phyloP scores from a whole-genome alignment of 2,113 vertebrate species.

The Oxyruncus cristatus region DNA sequence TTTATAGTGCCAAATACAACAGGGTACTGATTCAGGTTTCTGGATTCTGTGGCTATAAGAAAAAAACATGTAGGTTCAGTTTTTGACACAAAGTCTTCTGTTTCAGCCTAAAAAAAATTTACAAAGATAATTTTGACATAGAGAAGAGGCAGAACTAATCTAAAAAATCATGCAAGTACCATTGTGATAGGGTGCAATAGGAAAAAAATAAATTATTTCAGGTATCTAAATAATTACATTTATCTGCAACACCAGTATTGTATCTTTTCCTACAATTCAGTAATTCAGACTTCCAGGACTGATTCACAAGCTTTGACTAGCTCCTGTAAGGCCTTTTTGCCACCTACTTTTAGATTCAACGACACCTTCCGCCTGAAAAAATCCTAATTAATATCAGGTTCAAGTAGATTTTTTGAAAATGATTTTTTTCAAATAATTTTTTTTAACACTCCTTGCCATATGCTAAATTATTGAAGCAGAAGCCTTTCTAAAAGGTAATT shows the following conservation, averaged over 20 bases:
- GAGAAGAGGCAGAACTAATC: not conserved
- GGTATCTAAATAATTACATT: not conserved
- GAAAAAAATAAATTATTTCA: not conserved
- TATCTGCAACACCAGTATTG: not conserved
- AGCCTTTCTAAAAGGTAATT: not conserved
- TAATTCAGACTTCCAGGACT: not conserved
- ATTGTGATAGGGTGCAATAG: not conserved
- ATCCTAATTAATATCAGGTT: not conserved
- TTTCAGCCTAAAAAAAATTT: not conserved
- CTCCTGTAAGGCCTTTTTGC: not conserved
- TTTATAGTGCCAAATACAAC: accelerated
- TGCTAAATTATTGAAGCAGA: not conserved
- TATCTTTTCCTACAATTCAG: not conserved
- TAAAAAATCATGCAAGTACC: not conserved
- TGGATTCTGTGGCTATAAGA: not conserved
- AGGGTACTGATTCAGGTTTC: not conserved
- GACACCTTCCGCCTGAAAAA: not conserved
- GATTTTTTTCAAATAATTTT: not conserved
- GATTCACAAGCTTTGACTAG: not conserved
- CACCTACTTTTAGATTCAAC: not conserved
- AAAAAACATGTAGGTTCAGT: accelerated
- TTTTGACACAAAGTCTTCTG: not conserved
- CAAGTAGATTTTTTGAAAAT: not conserved
- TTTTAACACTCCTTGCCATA: not conserved
- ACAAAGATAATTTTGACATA: not conserved